Base-by-base conservation (phyloP, 2,888 invertebrate genomes). In the Branchellion lobata region DNA sequence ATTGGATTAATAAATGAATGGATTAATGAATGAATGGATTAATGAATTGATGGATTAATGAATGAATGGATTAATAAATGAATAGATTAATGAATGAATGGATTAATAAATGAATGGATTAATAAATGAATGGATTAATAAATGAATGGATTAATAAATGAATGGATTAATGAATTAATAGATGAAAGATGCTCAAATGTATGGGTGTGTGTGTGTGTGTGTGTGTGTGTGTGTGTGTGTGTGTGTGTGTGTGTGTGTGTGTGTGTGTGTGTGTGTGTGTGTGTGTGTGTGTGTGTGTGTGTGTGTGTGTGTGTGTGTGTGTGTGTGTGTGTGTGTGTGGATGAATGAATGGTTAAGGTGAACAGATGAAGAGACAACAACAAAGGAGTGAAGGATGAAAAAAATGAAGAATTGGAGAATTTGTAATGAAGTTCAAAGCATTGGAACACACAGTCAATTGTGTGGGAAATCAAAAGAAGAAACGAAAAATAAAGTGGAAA, bases 51-150 rank as follows among this genome's bases (percentile, higher is more conserved):
- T 65, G 24, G 24, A 27, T 27, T 3, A 65, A 21, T n/a, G 61
- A 29, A 33, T 31, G 29, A 29, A 77, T 5, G 61, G 1, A 24
- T 34, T 24, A 11, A 33, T 21, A 1, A 3, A 77, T 61, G 27
- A 65, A 18, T 69, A 11, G 27, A n/a, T 69, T 21, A 2, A 8
- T 24, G 31, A 33, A 27, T 40, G 51, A 1, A 24, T 78, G 1
- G 27, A 69, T 61, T 3, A 29, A 14, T 68, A 40, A 27, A 40
- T 78, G 18, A n/a, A 78, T 78, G 69, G 34, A 36, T 78, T 34
- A 34, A 78, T 78, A 27, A 34, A 69, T 69, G 69, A 65, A 68
- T 78, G 47, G 61, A 69, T 78, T 33, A 33, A 78, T 69, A 36
- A 31, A 68, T 78, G 27, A 33, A 75, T 75, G 51, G 27, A 75